Evolutionary conservation across 2,113 vertebrate species (phyloP), one percentile per base, ranked within the genome.

Genomic region (Microcebus griseorufus): DNA sequence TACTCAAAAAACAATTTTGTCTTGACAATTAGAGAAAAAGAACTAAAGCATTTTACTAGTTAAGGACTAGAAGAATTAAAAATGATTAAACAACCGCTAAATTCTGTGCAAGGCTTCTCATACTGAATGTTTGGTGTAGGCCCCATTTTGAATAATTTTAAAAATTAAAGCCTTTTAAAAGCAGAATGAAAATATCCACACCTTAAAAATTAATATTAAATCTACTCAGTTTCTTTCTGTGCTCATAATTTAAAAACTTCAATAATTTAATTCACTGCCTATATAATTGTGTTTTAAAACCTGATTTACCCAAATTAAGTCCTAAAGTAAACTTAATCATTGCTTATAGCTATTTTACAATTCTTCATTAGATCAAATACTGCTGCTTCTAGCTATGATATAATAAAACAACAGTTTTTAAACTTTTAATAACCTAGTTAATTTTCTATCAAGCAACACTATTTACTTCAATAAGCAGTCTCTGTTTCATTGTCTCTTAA

Each of bases 161-260:
- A 95, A 80, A 90, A 55, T 55, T 42, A 82, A 88, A 73, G 20
- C 4, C 27, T 86, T 88, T 73, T 70, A 64, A 91, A 92, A 70
- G 14, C 14, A 42, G 25, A 23, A 84, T 51, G 11, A 94, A 97
- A 95, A 89, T 39, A 64, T 7, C 34, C 10, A 67, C 34, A 9
- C 17, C 64, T 92, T 96, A 92, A 96, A 94, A 95, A 73, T 75
- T 69, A 65, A 91, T 88, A n/a, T 34, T n/a, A 96, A 85, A n/a
- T 45, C 53, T 29, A 93, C 18, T 5, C 10, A 82, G 51, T 95
- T 96, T 22, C 45, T 91, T 27, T 60, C 83, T 60, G 29, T 64
- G 69, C 18, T 93, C 42, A 90, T 80, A 79, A 94, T 80, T 95
- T 87, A 42, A 73, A 95, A 93, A 88, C 1, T 60, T 96, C 20